Conservation (phyloP, 2,113 vertebrate species). For the Barbus barbus region DNA sequence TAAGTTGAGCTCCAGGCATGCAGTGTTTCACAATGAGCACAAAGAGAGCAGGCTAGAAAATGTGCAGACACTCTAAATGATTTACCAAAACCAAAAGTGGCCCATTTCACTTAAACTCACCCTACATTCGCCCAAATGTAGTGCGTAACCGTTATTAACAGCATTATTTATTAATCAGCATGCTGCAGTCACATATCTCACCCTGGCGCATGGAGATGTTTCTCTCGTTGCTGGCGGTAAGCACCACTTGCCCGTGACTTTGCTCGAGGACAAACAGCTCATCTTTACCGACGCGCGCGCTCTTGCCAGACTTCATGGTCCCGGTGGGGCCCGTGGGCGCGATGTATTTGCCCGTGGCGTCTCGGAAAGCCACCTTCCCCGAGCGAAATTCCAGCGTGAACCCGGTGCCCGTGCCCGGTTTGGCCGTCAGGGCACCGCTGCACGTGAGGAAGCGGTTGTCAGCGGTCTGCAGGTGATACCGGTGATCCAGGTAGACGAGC, state of each 20-base stretch:
- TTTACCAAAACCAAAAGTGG: neutral
- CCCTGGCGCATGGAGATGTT: slow-evolving; percentile 96
- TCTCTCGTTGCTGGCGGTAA: slow-evolving; percentile 87
- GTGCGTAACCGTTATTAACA: neutral
- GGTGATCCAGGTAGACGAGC: slow-evolving; percentile 88
- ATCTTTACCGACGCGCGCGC: slow-evolving; percentile 85
- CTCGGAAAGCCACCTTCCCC: slow-evolving; percentile 92
- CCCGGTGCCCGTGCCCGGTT: slow-evolving; percentile 81
- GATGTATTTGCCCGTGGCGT: slow-evolving; percentile 87
- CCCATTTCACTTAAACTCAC: neutral
- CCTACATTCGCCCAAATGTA: neutral
- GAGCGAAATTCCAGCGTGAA: slow-evolving; percentile 92
- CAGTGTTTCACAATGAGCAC: neutral
- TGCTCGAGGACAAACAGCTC: slow-evolving; percentile 94
- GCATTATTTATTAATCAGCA: neutral
- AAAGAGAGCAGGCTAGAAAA: neutral
- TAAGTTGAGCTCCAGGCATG: neutral
- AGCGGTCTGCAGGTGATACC: slow-evolving; percentile 90
- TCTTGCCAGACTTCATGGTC: slow-evolving; percentile 87
- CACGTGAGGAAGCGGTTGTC: slow-evolving; percentile 89
- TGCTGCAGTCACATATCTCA: slow-evolving; percentile 61
- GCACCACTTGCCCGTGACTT: slow-evolving; percentile 92
- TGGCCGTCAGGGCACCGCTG: slow-evolving; percentile 79
- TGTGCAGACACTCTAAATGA: neutral
- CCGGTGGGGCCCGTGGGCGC: slow-evolving; percentile 89